Evolutionary conservation across 2,113 vertebrate genomes (phyloP).

Genomic region (Heterotis niloticus): DNA sequence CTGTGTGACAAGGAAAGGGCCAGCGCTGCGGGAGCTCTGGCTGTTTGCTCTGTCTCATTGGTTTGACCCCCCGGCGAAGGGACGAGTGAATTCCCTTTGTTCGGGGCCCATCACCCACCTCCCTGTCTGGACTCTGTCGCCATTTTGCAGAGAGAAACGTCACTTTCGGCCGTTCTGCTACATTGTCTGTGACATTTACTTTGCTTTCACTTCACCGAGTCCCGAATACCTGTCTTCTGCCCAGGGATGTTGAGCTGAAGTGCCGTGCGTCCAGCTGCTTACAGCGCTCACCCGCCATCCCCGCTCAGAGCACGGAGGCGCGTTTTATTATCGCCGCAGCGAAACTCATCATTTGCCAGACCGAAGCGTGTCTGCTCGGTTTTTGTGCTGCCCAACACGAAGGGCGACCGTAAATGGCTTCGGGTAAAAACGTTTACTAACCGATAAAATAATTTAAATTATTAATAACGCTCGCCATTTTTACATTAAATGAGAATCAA

Average conservation of each 20-base stretch:
- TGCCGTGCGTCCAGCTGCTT: background rate
- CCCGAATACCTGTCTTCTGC: background rate
- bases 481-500: too few relatives aligned
- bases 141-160: background rate
- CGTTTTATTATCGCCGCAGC: too few relatives aligned
- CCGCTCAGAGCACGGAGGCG: too few relatives aligned
- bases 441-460: too few relatives aligned
- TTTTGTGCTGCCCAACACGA: too few relatives aligned
- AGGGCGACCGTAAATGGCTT: too few relatives aligned
- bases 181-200: background rate
- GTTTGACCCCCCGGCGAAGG: background rate
- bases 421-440: too few relatives aligned
- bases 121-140: background rate
- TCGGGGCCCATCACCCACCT: background rate
- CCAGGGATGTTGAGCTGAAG: background rate
- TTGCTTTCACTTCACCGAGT: background rate
- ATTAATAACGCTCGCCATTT: too few relatives aligned
- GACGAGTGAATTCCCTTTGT: background rate
- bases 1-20: background rate
- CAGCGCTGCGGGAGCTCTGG: too few relatives aligned
- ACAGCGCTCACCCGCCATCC: too few relatives aligned
- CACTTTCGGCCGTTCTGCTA: background rate
- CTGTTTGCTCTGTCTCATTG: background rate
- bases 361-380: too few relatives aligned
- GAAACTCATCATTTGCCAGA: too few relatives aligned